Conservation (phyloP, 2,888 invertebrate genomes). For the Dinocampus coccinellae region DNA sequence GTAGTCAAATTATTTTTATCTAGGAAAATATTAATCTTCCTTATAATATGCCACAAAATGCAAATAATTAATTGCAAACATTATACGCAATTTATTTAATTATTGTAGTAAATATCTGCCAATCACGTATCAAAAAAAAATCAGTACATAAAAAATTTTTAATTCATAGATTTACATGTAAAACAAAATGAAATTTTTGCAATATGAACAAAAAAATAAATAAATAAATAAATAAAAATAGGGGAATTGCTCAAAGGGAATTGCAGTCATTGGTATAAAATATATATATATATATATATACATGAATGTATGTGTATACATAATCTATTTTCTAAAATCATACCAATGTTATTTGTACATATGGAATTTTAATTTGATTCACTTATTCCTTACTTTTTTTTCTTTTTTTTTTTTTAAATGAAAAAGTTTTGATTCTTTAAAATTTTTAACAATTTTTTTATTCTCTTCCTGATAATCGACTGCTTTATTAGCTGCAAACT, state of each 20-base stretch:
- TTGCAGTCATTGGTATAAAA: constrained; percentile 1
- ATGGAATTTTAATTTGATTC: constrained; percentile 31
- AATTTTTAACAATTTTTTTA: not conserved
- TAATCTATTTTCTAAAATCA: not conserved
- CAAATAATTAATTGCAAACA: not conserved
- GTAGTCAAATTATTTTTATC: not conserved
- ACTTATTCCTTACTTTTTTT: constrained; percentile 1
- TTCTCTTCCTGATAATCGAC: not conserved
- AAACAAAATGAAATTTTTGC: not conserved
- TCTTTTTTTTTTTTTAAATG: no score
- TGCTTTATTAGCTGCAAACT: not conserved
- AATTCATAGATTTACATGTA: not conserved
- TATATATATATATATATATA: not conserved
- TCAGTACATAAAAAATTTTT: not conserved
- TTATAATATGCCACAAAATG: not conserved
- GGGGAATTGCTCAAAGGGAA: constrained; percentile 10
- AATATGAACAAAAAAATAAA: not conserved
- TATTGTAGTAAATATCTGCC: not conserved
- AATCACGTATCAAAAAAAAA: not conserved
- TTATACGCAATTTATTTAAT: not conserved
- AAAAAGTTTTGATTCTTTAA: not conserved
- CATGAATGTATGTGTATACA: not conserved
- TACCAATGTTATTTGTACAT: constrained; percentile 36
- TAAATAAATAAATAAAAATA: no score
- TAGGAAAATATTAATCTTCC: constrained; percentile 18